Conservation (phyloP, 37 sponge, comb jelly and placozoan species). For the Cladorhizidae sp. region DNA sequence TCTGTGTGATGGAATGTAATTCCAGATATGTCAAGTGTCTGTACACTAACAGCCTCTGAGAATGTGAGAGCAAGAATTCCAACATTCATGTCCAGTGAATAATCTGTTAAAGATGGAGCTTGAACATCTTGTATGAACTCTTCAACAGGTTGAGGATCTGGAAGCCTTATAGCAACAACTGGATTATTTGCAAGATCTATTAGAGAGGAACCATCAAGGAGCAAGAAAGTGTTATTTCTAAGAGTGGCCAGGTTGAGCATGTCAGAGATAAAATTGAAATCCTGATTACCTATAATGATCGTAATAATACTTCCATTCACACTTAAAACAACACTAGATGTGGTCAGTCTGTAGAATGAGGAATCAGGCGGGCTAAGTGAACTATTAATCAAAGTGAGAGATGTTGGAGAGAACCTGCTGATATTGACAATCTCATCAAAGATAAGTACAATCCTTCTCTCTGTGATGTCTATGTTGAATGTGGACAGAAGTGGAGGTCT, state of each 20-base stretch:
- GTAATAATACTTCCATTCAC: constrained; percentile 24
- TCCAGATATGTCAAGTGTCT: constrained; percentile 40
- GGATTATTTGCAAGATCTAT: constrained; percentile 73
- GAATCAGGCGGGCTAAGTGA: constrained; percentile 30
- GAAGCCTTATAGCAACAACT: constrained; percentile 42
- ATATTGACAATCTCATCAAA: constrained; percentile 80
- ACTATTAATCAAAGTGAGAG: constrained; percentile 60
- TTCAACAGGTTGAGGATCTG: constrained; percentile 69
- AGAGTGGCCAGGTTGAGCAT: constrained; percentile 50
- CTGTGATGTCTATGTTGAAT: constrained; percentile 73
- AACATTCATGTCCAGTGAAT: constrained; percentile 66
- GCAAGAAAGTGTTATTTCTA: constrained; percentile 60
- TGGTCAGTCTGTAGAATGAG: constrained; percentile 41
- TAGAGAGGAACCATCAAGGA: constrained; percentile 54
- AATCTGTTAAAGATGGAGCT: constrained; percentile 54
- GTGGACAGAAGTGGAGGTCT: constrained; percentile 53
- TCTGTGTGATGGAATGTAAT: constrained; percentile 67
- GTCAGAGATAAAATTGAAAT: constrained; percentile 57
- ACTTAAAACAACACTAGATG: constrained; percentile 44
- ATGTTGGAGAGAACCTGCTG: constrained; percentile 27
- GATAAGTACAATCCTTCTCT: constrained; percentile 51
- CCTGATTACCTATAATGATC: constrained; percentile 58
- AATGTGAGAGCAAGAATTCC: constrained; percentile 71
- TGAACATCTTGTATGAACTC: constrained; percentile 60
- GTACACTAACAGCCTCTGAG: constrained; percentile 73